phyloP scores from a whole-genome alignment of 2,888 invertebrate species.

The Athalia circularis region DNA sequence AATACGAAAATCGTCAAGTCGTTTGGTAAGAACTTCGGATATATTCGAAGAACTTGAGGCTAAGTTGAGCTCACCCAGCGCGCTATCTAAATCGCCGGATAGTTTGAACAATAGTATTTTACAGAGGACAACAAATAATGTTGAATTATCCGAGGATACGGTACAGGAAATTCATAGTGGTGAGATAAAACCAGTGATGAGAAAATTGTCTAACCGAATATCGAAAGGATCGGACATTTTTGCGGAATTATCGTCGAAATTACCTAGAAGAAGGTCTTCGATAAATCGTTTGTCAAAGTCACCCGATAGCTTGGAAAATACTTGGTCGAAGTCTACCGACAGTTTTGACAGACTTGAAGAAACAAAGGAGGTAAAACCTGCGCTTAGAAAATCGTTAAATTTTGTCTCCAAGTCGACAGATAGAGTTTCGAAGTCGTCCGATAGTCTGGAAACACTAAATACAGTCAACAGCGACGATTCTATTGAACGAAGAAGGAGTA shows the following conservation, averaged over 20 bases:
- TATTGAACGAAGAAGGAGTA: conserved; percentile 60
- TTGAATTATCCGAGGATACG: conserved; percentile 48
- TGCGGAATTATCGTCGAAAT: conserved; percentile 62
- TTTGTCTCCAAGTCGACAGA: conserved; percentile 63
- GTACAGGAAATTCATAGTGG: too few species aligned
- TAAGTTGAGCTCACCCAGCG: conserved; percentile 59
- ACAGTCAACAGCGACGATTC: conserved; percentile 61
- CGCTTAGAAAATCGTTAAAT: conserved; percentile 54
- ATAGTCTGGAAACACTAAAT: conserved; percentile 67
- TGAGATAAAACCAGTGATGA: conserved; percentile 54
- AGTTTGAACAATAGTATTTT: conserved; percentile 64
- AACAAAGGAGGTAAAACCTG: conserved; percentile 60
- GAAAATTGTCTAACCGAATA: conserved; percentile 60
- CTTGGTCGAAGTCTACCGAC: conserved; percentile 68
- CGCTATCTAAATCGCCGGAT: conserved; percentile 68
- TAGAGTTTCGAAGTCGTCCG: conserved; percentile 65
- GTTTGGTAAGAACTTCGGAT: conserved; percentile 66
- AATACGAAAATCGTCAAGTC: conserved; percentile 66
- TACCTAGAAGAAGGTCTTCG: conserved; percentile 63
- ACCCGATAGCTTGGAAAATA: conserved; percentile 67
- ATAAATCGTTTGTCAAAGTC: conserved; percentile 66
- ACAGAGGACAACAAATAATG: conserved; percentile 40
- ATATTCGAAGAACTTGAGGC: conserved; percentile 68
- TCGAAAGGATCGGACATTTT: conserved; percentile 65
- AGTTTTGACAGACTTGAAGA: conserved; percentile 65